Conservation (phyloP, 35 echinoderm and acorn worm genomes). For the Patiria miniata region DNA sequence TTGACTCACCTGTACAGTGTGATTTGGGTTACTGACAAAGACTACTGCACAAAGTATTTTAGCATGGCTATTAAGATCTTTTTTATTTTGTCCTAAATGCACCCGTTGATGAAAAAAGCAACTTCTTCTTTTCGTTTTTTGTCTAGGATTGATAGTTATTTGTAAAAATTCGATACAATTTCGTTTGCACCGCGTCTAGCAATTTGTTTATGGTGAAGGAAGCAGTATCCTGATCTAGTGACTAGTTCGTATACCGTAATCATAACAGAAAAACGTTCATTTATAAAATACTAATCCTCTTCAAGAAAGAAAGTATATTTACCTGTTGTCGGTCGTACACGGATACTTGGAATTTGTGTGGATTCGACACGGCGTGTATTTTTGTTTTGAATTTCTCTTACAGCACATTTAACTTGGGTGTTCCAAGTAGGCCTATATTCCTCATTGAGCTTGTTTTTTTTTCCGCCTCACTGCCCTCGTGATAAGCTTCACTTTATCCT, state of each 20-base stretch:
- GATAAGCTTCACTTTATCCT: conserved; percentile 23
- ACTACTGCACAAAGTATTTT: neutral
- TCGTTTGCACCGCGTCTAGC: neutral
- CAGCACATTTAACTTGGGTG: too few species aligned
- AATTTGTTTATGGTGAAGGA: neutral
- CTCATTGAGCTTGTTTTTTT: too few species aligned
- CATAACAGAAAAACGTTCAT: neutral
- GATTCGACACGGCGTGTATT: too few species aligned
- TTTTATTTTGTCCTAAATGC: conserved; percentile 8
- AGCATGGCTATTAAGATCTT: neutral
- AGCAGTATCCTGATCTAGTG: conserved; percentile 37
- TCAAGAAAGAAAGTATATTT: neutral
- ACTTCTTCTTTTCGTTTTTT: neutral
- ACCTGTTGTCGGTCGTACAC: too few species aligned
- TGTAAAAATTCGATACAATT: neutral
- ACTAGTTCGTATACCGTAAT: conserved; percentile 18
- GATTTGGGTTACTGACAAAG: too few species aligned
- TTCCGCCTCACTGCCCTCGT: neutral
- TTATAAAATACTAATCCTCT: conserved; percentile 37
- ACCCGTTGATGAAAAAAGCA: neutral
- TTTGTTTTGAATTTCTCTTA: too few species aligned
- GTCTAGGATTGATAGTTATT: neutral
- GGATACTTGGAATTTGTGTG: too few species aligned
- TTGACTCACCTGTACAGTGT: too few species aligned
- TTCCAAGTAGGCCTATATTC: too few species aligned